These are phyloP conservation scores for Morpho achilles DNA, from an alignment of 2,888 invertebrate genomes.

Conservation along the genomic window DNA sequence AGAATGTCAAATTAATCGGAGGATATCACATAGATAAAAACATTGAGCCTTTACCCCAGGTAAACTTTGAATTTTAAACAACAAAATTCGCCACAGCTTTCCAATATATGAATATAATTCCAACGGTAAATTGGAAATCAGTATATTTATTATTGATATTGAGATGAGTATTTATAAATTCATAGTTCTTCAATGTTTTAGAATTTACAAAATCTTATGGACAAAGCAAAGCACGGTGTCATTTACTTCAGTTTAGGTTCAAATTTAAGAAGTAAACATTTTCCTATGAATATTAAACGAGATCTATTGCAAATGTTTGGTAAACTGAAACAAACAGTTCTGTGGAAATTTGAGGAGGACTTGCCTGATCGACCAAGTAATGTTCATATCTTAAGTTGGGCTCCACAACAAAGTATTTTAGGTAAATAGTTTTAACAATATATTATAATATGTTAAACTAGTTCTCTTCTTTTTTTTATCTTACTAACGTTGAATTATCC, in stretches of 20 bases:
- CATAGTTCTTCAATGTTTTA: conserved; percentile 21
- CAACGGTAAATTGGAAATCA: neutral
- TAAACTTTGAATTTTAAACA: conserved; percentile 1
- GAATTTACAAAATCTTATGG: conserved; percentile 48
- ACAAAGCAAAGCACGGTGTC: conserved; percentile 52
- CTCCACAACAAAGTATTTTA: conserved; percentile 54
- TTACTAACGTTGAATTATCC: too few species aligned
- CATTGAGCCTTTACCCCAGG: conserved; percentile 43
- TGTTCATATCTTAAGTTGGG: conserved; percentile 59
- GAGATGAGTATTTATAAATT: too few species aligned
- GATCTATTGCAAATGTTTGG: conserved; percentile 50
- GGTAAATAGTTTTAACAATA: conserved; percentile 13
- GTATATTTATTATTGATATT: neutral
- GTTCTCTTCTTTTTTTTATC: too few species aligned
- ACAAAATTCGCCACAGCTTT: too few species aligned
- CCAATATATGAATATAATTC: neutral
- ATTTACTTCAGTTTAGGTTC: conserved; percentile 70
- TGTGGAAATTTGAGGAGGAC: conserved; percentile 67
- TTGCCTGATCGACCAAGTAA: conserved; percentile 50
- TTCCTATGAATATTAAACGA: conserved; percentile 42
- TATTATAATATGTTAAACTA: too few species aligned
- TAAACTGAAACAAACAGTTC: conserved; percentile 54
- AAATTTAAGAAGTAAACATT: conserved; percentile 48
- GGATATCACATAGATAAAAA: conserved; percentile 52
- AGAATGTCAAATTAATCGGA: conserved; percentile 46